These are phyloP conservation scores for Machaerirhynchus nigripectus DNA, from an alignment of 2,113 vertebrate species.

Conservation along the genomic window DNA sequence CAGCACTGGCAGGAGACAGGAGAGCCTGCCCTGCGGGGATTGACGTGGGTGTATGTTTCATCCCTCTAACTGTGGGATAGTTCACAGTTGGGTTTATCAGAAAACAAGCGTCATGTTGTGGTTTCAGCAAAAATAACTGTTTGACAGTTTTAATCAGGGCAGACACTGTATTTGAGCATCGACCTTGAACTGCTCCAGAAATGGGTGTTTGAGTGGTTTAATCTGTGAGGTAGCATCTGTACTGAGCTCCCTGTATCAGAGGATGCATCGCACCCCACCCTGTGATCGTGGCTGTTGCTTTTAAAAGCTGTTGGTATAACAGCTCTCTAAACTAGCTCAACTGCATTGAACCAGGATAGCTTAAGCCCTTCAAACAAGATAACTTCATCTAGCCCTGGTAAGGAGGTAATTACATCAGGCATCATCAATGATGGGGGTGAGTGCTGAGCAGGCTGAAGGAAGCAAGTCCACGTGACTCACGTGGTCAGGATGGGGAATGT, in stretches of 20 bases:
- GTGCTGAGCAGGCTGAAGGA: not conserved
- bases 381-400: not conserved
- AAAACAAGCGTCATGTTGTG: not conserved
- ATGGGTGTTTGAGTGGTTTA: not conserved
- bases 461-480: not conserved
- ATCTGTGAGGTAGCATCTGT: not conserved
- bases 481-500: not conserved
- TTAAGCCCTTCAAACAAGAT: not conserved
- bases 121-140: not conserved
- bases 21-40: not conserved
- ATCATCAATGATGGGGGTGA: not conserved
- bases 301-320: not conserved
- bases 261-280: accelerated
- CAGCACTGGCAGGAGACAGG: not conserved
- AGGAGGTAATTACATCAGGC: not conserved
- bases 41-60: not conserved
- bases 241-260: not conserved
- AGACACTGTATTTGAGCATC: not conserved
- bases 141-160: not conserved
- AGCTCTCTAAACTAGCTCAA: not conserved
- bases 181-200: not conserved
- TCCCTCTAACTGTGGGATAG: not conserved
- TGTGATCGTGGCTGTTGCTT: not conserved
- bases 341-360: not conserved
- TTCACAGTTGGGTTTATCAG: not conserved